Conservation (phyloP, 2,797 vertebrate species). For the Sebastolobus altivelis region DNA sequence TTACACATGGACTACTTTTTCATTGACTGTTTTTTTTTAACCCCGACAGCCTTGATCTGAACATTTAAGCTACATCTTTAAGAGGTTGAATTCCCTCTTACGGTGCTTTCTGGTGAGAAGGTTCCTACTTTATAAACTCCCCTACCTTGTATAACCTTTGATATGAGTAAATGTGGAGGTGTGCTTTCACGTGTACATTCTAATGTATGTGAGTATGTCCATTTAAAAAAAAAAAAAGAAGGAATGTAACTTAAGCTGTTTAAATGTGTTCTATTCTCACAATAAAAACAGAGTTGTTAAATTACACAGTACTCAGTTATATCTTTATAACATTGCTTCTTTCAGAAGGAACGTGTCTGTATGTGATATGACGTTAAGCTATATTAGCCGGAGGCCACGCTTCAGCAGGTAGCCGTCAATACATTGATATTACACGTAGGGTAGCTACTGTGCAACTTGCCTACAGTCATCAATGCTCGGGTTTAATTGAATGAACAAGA, state of each 20-base stretch:
- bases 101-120: too few species aligned
- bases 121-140: too few species aligned
- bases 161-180: too few species aligned
- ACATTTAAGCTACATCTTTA: too few species aligned
- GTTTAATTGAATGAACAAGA: fast-evolving
- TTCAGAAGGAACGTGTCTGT: not conserved
- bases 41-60: too few species aligned
- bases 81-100: not conserved
- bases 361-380: too few species aligned
- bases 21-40: too few species aligned
- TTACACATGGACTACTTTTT: too few species aligned
- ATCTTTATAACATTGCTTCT: not conserved
- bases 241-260: not conserved
- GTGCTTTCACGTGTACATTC: not conserved
- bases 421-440: not conserved
- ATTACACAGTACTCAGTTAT: not conserved
- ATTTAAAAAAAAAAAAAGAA: not conserved
- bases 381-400: not conserved
- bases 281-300: not conserved
- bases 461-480: not conserved
- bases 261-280: not conserved
- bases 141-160: too few species aligned
- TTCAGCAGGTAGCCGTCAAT: not conserved
- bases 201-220: not conserved
- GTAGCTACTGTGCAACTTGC: fast-evolving